phyloP scores from a whole-genome alignment of 2,113 vertebrate genomes.

The Hippocampus mohnikei region DNA sequence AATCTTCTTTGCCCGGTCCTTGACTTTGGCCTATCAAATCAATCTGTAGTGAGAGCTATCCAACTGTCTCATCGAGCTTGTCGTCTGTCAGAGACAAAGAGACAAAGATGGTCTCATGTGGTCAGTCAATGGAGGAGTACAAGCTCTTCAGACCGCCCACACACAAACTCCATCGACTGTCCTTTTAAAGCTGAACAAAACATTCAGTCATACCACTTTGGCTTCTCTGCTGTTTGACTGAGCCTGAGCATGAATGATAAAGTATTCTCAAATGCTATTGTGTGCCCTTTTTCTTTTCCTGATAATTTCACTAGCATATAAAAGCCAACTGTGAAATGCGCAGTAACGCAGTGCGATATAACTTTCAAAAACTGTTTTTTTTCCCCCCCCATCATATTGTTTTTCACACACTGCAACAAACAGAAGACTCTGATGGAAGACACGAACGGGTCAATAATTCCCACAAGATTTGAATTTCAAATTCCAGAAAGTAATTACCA shows the following conservation, averaged over 20 bases:
- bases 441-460: not conserved
- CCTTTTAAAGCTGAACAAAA: constrained; percentile 12
- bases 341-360: not conserved
- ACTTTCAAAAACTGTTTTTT: not conserved
- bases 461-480: not conserved
- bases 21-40: constrained; percentile 13
- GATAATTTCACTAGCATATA: too few species aligned
- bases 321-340: not conserved
- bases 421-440: not conserved
- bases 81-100: constrained; percentile 19
- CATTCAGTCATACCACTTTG: constrained; percentile 4
- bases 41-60: constrained; percentile 5
- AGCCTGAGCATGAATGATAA: not conserved
- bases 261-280: too few species aligned
- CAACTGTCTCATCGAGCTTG: constrained; percentile 17
- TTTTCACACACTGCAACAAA: not conserved
- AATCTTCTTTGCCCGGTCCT: constrained; percentile 16
- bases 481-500: not conserved
- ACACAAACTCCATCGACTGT: constrained; percentile 16
- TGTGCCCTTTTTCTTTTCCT: too few species aligned
- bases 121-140: constrained; percentile 18
- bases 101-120: constrained; percentile 24
- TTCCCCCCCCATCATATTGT: not conserved
- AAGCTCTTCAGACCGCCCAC: constrained; percentile 6
- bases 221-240: not conserved